phyloP scores from a whole-genome alignment of 2,113 vertebrate species.

The Salvelinus fontinalis region DNA sequence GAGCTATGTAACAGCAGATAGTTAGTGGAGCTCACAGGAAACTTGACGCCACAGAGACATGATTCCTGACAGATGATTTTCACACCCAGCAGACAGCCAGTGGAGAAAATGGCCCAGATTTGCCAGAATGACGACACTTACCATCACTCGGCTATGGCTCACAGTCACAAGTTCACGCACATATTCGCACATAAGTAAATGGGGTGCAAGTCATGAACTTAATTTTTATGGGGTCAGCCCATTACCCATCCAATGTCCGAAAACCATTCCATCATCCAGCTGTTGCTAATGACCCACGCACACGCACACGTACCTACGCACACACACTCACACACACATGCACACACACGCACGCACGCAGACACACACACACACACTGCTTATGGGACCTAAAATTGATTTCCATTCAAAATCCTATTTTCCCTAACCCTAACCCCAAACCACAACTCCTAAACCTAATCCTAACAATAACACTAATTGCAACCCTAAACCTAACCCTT shows the following conservation, averaged over 20 bases:
- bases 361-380: too few species aligned
- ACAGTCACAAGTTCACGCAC: constrained; percentile 13
- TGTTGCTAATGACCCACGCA: neutral
- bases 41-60: neutral
- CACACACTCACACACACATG: neutral
- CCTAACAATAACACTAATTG: too few species aligned
- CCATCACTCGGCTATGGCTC: neutral
- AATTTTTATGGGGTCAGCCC: neutral
- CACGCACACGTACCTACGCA: neutral
- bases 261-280: neutral
- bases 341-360: neutral
- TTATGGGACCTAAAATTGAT: too few species aligned
- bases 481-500: too few species aligned
- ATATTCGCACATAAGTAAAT: neutral
- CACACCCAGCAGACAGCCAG: constrained; percentile 19
- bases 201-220: too few species aligned
- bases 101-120: constrained; percentile 34
- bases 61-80: constrained; percentile 26
- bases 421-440: too few species aligned
- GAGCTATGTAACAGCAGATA: neutral
- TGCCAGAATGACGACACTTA: constrained; percentile 18
- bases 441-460: too few species aligned
- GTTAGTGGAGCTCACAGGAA: neutral
- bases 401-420: too few species aligned
- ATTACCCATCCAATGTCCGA: neutral